A percentile compares a stretch with the other conserved stretches of the same genome.
These are phyloP conservation scores for Zaprionus gabonicus DNA, from an alignment of 1,140 invertebrate species.

Conservation along the genomic window DNA sequence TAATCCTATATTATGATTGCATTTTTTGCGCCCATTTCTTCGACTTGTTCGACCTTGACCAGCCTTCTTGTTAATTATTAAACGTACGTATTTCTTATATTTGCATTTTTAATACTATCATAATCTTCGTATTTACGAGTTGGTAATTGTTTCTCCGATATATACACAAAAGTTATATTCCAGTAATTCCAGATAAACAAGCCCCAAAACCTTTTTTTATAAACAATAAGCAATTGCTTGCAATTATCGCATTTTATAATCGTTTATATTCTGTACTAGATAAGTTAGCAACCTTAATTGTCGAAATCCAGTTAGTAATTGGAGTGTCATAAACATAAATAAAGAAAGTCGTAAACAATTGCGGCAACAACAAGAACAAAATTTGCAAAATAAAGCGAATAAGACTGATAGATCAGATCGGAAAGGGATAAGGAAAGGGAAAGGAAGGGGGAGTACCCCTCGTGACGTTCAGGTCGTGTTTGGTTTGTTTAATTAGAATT, in stretches of 20 bases:
- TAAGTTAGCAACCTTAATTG: conserved; percentile 33
- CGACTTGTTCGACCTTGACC: not conserved
- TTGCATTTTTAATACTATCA: not conserved
- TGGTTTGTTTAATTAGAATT: not conserved
- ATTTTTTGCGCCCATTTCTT: not conserved
- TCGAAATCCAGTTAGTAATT: conserved; percentile 46
- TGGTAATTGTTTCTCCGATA: not conserved
- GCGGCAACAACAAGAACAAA: conserved; percentile 4
- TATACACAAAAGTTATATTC: not conserved
- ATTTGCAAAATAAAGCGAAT: conserved; percentile 10
- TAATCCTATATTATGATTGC: not conserved
- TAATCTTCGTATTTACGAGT: not conserved
- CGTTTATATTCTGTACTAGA: conserved; percentile 28
- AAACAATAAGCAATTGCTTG: not conserved
- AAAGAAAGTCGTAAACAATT: conserved; percentile 43
- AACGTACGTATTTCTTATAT: not conserved
- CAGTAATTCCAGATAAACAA: conserved; percentile 5
- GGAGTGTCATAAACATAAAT: conserved; percentile 31
- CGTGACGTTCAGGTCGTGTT: not conserved
- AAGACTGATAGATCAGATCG: not conserved
- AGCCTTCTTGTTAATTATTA: not conserved
- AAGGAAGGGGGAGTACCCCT: not conserved
- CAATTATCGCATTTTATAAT: conserved; percentile 12
- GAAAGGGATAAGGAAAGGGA: not conserved
- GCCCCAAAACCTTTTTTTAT: not conserved